Percentiles rank a stretch among this genome's conserved stretches.
Evolutionary conservation across 2,113 vertebrate genomes (phyloP).

Genomic region (Procavia capensis): DNA sequence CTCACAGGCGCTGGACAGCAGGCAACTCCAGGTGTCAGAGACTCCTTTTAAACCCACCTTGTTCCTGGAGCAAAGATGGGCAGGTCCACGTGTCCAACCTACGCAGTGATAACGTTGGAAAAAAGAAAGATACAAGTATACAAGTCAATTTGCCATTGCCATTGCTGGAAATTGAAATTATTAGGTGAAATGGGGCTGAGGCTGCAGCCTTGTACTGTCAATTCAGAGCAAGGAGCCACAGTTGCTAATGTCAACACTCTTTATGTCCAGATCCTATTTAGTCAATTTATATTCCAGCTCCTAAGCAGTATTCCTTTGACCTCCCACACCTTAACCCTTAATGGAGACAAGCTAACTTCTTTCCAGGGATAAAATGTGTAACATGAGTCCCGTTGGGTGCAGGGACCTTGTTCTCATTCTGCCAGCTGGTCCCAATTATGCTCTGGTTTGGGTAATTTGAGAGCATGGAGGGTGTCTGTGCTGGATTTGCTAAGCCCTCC

Average conservation of each 20-base stretch:
- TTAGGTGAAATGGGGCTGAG: not conserved
- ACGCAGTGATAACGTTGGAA: not conserved
- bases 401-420: fast-evolving
- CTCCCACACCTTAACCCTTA: constrained; percentile 52
- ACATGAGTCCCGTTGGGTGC: not conserved
- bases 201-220: not conserved
- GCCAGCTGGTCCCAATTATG: constrained; percentile 75
- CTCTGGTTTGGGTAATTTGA: constrained; percentile 40
- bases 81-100: not conserved
- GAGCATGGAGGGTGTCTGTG: not conserved
- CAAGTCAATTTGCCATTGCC: not conserved
- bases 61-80: not conserved
- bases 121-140: not conserved
- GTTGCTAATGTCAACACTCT: not conserved
- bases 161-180: not conserved
- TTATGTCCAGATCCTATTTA: not conserved
- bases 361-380: not conserved
- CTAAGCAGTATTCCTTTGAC: not conserved
- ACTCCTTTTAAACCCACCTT: not conserved
- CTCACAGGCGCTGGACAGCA: not conserved
- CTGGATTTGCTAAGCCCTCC: constrained; percentile 49
- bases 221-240: not conserved
- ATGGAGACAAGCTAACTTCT: not conserved
- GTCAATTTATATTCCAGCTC: not conserved
- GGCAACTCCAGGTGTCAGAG: not conserved